Evolutionary conservation across 1,140 invertebrate species (phyloP), one percentile per base, ranked within the genome.

Genomic region (Drosophila lini): DNA sequence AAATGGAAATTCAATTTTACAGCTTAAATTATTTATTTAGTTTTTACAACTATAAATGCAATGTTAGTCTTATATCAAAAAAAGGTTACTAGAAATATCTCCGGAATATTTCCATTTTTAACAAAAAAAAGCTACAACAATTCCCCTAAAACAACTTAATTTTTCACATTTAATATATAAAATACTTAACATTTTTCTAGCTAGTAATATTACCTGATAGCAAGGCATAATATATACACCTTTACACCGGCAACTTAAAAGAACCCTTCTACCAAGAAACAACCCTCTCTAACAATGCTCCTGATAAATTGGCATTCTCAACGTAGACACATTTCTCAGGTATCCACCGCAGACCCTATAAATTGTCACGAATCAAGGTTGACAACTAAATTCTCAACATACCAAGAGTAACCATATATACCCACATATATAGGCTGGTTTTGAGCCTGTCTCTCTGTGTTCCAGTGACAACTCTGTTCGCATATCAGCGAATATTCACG

Each of bases 401-500:
- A 25, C 47, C 38, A 48, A 8, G 34, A 44, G 38, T 41, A 56
- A 77, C 64, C 64, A 38, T 5, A 70, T 64, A 22, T 47, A 38
- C 31, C 31, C 48, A 52, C 48, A 16, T 36, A 11, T 40, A 38
- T 15, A 25, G 53, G 50, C 48, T 59, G 64, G 38, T 47, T 73
- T 63, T 47, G 67, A 47, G 70, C 53, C 44, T 36, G 65, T 28
- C 45, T 38, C 19, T 36, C n/a, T 36, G 53, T 28, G 19, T 34
- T 16, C 15, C 25, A 9, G 34, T 70, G 60, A 84, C 64, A 84
- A 73, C 81, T 75, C 79, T 78, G 56, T 81, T 55, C 11, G 60
- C 62, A 67, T 61, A 67, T 61, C 59, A 56, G 74, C 63, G 50
- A 47, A 34, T 62, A 77, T 77, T 32, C 71, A 76, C 71, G 73